Evolutionary conservation across 2,113 vertebrate species (phyloP).

Genomic region (Phainopepla nitens): DNA sequence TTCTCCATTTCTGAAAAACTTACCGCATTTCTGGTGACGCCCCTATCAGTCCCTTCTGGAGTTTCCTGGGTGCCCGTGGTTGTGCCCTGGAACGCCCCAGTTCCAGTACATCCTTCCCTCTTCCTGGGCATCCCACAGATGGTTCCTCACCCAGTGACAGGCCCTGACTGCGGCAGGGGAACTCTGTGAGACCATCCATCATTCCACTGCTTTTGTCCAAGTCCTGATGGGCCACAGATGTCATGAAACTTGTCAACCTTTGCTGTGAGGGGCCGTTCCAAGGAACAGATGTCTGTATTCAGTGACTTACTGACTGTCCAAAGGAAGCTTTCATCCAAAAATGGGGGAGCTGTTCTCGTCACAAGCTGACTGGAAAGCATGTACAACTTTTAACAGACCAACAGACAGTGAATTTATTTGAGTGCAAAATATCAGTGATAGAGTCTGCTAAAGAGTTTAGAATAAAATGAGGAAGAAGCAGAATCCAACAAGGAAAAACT

Average conservation of each 20-base stretch:
- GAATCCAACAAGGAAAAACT: background rate
- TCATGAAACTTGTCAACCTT: background rate
- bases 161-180: background rate
- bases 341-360: fast-evolving
- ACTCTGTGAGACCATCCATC: background rate
- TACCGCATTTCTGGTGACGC: background rate
- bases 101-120: background rate
- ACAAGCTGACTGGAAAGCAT: background rate
- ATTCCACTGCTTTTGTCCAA: background rate
- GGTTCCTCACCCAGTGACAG: background rate
- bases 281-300: background rate
- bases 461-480: background rate
- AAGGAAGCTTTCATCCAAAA: background rate
- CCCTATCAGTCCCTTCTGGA: background rate
- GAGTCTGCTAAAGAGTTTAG: background rate
- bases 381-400: background rate
- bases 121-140: background rate
- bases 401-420: background rate
- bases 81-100: background rate
- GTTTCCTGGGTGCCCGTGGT: background rate
- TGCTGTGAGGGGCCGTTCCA: background rate
- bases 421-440: background rate
- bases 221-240: constrained; percentile 41
- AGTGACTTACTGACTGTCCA: background rate
- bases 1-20: background rate